Evolutionary conservation across 1,140 invertebrate species (phyloP), one percentile per base, ranked within the genome.

Genomic region (Drosophila arawakana): DNA sequence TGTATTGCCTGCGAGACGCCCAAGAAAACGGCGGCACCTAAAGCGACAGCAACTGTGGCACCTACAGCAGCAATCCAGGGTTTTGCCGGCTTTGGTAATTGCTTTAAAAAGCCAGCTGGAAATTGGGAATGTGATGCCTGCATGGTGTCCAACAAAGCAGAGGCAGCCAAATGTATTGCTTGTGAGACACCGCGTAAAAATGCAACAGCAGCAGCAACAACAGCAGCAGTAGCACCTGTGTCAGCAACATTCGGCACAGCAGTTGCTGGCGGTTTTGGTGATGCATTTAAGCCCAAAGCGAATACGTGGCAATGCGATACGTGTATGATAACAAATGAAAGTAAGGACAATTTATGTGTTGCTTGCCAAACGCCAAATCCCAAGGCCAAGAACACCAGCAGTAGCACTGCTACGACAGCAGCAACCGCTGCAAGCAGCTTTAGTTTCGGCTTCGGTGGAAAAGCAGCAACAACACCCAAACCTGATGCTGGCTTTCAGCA

Each of bases 41-140:
- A 34, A 50, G 52, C 21, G 11, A 5, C 37, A 10, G 9, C 37
- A 3, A 21, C 61, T 44, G n/a, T 7, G 39, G 46, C 13, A 30
- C 0, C 35, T 1, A 9, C 57, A 30, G 2, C 46, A 30, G 6
- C 54, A 30, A 15, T 3, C 2, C 15, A 2, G 35, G 47, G 13
- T n/a, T 39, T 21, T 13, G 4, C 8, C 13, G 43, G 34, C 9
- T 65, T 55, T 35, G 50, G n/a, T 11, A 50, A 65, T 15, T 41
- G 50, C n/a, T 62, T 65, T 9, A 72, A 61, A 41, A 93, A n/a
- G 76, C 93, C 13, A 34, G 54, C 9, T 92, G 92, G 71, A 39
- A 71, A 50, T 10, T 96, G 95, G 95, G 94, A 95, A 73, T 96
- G 96, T 90, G 91, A 94, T 8, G 92, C 92, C 15, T 97, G 96